Conservation (phyloP, 2,113 vertebrate species). For the Procavia capensis region DNA sequence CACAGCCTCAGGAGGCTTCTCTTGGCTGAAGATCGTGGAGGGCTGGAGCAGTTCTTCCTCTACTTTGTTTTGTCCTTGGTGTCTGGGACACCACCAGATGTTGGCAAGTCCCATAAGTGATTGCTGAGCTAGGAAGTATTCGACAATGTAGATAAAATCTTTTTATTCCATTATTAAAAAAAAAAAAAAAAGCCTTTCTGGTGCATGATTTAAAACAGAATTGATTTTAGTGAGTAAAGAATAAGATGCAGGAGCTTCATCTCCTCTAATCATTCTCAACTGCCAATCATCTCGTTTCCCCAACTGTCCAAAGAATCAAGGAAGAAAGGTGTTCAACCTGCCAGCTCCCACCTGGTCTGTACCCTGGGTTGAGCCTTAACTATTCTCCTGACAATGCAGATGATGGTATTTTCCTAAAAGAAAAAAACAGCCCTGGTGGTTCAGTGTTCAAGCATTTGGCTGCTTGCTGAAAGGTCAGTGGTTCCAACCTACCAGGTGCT, state of each 20-base stretch:
- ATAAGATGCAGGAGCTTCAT: neutral
- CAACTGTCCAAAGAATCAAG: neutral
- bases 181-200: neutral
- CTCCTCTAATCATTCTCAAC: neutral
- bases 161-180: neutral
- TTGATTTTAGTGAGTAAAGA: neutral
- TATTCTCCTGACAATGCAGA: neutral
- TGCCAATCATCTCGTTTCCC: neutral
- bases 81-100: rapidly evolving
- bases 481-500: neutral
- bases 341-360: neutral
- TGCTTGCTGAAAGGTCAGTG: neutral
- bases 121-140: neutral
- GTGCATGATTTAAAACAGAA: constrained; percentile 30
- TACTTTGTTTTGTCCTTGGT: no score
- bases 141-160: rapidly evolving
- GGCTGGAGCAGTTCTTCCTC: rapidly evolving
- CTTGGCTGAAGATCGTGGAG: no score
- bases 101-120: neutral
- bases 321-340: neutral
- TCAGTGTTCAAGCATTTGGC: neutral
- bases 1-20: rapidly evolving
- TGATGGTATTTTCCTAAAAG: neutral
- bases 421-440: neutral
- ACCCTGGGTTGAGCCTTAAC: neutral